phyloP scores from a whole-genome alignment of 2,888 invertebrate species.

The Lepeophtheirus nordmannii region DNA sequence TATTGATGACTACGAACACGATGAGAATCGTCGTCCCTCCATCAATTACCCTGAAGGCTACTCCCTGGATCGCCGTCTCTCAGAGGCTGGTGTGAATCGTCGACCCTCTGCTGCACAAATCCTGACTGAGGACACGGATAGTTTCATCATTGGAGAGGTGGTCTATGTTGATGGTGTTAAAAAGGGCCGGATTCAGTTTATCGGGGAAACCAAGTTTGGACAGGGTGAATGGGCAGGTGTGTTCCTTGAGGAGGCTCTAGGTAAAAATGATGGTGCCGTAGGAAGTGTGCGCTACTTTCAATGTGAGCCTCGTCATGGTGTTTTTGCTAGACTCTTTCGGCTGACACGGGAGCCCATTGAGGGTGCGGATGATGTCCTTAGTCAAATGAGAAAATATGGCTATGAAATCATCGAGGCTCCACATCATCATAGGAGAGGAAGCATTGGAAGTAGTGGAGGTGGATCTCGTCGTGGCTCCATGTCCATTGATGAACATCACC shows the following conservation, averaged over 20 bases:
- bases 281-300: constrained; percentile 50
- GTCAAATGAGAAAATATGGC: constrained; percentile 16
- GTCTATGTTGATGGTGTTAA: constrained; percentile 86
- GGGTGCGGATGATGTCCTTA: constrained; percentile 14
- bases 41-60: neutral
- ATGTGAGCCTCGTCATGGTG: constrained; percentile 35
- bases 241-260: constrained; percentile 82
- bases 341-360: constrained; percentile 24
- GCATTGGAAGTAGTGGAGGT: constrained; percentile 1
- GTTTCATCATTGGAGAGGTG: constrained; percentile 84
- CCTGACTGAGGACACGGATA: constrained; percentile 74
- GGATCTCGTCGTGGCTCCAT: constrained; percentile 16
- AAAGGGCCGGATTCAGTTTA: constrained; percentile 77
- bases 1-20: neutral
- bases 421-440: neutral
- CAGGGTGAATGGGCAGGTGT: constrained; percentile 96
- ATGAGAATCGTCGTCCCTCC: constrained; percentile 9
- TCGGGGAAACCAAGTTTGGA: constrained; percentile 89
- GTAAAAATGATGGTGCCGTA: constrained; percentile 93
- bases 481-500: constrained; percentile 2
- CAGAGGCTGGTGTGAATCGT: constrained; percentile 28
- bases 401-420: constrained; percentile 22
- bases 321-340: constrained; percentile 33
- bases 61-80: constrained; percentile 25
- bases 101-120: constrained; percentile 34